A percentile compares a stretch with the other conserved stretches of the same genome.
phyloP scores from a whole-genome alignment of 2,113 vertebrate genomes.

The Hystrix cristata region DNA sequence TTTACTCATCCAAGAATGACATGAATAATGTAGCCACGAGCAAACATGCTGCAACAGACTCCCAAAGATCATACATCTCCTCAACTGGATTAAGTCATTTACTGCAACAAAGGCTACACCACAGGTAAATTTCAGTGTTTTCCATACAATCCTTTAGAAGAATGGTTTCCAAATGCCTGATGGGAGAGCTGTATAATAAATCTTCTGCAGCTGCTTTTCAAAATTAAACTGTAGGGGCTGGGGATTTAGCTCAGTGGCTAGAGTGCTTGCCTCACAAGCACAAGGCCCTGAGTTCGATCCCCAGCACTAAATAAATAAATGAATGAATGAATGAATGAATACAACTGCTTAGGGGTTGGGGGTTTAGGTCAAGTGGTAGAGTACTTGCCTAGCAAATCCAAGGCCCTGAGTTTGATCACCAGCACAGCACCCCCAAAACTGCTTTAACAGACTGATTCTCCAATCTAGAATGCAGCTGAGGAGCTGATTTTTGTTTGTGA shows the following conservation, averaged over 20 bases:
- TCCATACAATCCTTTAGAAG: slow-evolving; percentile 32
- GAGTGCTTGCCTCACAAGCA: too few relatives aligned
- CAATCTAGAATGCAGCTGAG: not conserved
- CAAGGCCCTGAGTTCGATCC: too few relatives aligned
- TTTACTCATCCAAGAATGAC: slow-evolving; percentile 2
- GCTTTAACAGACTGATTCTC: not conserved
- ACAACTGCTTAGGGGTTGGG: too few relatives aligned
- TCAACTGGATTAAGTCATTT: slow-evolving; percentile 25
- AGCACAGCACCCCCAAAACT: too few relatives aligned
- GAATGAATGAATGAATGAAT: too few relatives aligned
- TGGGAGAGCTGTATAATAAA: not conserved
- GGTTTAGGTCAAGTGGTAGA: too few relatives aligned
- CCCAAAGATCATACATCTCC: slow-evolving; percentile 17
- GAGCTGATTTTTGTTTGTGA: slow-evolving; percentile 57
- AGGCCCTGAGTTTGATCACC: too few relatives aligned
- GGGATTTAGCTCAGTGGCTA: too few relatives aligned
- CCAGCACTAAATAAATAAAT: too few relatives aligned
- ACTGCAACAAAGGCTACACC: slow-evolving; percentile 36
- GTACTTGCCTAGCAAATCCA: too few relatives aligned
- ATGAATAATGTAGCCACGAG: slow-evolving; percentile 10
- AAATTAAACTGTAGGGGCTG: not conserved
- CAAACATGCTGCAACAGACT: slow-evolving; percentile 34
- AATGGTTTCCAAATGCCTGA: slow-evolving; percentile 52
- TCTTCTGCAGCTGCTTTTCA: not conserved
- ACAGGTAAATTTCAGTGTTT: slow-evolving; percentile 50